phyloP scores from a whole-genome alignment of 2,113 vertebrate genomes.

The Donacobius atricapilla region DNA sequence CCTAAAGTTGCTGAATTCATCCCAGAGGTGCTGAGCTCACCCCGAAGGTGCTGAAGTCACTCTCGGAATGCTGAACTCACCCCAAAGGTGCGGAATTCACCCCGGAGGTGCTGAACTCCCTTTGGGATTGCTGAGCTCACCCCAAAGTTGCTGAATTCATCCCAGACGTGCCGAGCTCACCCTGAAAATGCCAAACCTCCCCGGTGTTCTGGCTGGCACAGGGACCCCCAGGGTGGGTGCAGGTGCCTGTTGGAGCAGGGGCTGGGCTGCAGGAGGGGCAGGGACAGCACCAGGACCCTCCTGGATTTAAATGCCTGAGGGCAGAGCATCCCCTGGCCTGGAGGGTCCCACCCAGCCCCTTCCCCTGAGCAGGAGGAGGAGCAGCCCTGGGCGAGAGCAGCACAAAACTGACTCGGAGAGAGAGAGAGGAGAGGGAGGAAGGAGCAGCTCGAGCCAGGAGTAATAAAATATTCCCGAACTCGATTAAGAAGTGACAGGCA shows the following conservation, averaged over 20 bases:
- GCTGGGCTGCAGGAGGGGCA: not conserved
- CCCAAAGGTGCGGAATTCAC: too few species aligned
- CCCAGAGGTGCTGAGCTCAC: too few species aligned
- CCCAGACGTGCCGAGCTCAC: too few species aligned
- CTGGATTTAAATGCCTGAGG: accelerated
- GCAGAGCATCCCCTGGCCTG: not conserved
- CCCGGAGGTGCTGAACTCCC: too few species aligned
- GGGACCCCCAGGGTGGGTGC: not conserved
- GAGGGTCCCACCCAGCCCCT: not conserved
- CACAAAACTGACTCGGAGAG: not conserved
- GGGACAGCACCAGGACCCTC: not conserved
- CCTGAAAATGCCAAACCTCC: not conserved
- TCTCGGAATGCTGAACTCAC: too few species aligned
- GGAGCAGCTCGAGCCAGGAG: not conserved
- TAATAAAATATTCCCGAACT: constrained; percentile 33
- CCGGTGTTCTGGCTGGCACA: accelerated
- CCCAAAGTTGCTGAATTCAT: not conserved
- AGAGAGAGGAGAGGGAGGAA: not conserved
- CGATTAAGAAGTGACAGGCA: constrained; percentile 15
- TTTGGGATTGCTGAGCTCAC: not conserved
- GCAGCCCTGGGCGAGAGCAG: not conserved
- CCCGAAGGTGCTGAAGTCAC: too few species aligned
- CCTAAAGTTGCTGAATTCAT: not conserved
- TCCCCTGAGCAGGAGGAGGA: not conserved
- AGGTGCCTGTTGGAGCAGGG: accelerated